phyloP scores from a whole-genome alignment of 2,888 invertebrate genomes.

The Metacarcinus magister region DNA sequence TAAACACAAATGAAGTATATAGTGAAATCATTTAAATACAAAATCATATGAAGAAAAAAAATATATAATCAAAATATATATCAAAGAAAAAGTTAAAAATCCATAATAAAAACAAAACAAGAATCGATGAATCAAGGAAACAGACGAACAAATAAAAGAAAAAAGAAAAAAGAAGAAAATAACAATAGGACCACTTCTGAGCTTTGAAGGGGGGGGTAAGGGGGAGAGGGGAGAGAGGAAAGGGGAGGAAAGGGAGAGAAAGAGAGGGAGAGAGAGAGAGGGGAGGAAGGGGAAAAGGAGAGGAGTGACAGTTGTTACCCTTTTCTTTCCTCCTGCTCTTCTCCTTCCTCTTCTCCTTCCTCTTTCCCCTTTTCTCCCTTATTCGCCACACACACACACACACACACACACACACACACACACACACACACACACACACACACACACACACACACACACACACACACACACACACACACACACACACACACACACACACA shows the following conservation, averaged over 20 bases:
- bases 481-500: too few relatives aligned
- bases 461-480: too few relatives aligned
- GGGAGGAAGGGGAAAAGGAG: background rate
- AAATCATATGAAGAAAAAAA: background rate
- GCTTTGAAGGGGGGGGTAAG: background rate
- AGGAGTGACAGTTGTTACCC: background rate
- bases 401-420: background rate
- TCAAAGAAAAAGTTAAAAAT: too few relatives aligned
- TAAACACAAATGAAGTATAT: background rate
- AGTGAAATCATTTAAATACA: too few relatives aligned
- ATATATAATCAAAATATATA: background rate
- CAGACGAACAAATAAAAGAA: background rate
- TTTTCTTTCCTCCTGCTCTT: background rate
- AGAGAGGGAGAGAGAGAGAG: background rate
- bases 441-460: too few relatives aligned
- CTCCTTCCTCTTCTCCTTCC: background rate
- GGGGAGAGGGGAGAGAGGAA: background rate
- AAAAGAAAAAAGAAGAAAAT: background rate
- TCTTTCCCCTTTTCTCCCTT: background rate
- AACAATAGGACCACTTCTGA: background rate
- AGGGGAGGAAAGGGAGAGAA: background rate
- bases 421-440: too few relatives aligned
- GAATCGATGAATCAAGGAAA: background rate
- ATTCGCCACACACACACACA: background rate
- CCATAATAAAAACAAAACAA: background rate